Percentiles rank a stretch among this genome's conserved stretches.
phyloP scores from a whole-genome alignment of 53 echinoderm and acorn worm species.

The Echinarachnius parma region DNA sequence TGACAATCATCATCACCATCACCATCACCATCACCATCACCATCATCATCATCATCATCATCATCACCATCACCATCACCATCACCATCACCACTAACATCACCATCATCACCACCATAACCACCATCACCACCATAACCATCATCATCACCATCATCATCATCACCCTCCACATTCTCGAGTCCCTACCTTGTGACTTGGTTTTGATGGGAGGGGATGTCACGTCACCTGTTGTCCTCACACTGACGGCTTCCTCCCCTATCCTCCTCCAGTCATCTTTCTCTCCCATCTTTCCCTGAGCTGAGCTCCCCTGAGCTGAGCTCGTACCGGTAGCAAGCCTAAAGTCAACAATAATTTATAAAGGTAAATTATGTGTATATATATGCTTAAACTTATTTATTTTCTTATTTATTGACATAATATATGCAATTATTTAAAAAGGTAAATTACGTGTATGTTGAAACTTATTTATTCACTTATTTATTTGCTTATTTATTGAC shows the following conservation, averaged over 20 bases:
- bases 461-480: too few species aligned
- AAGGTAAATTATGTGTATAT: too few species aligned
- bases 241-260: constrained; percentile 57
- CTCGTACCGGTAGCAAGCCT: not conserved
- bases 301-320: not conserved
- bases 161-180: not conserved
- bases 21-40: not conserved
- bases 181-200: constrained; percentile 20
- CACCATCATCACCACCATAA: not conserved
- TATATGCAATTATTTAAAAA: too few species aligned
- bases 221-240: constrained; percentile 13
- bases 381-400: too few species aligned
- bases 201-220: not conserved
- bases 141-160: too few species aligned
- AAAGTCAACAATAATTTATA: too few species aligned
- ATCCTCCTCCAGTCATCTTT: constrained; percentile 63
- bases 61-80: not conserved
- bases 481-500: too few species aligned
- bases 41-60: not conserved
- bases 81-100: not conserved
- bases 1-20: not conserved
- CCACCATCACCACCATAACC: not conserved
- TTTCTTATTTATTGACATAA: too few species aligned
- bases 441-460: too few species aligned
- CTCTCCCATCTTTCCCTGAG: constrained; percentile 5